Conservation (phyloP, 2,888 invertebrate genomes). For the Schizaphis graminum region DNA sequence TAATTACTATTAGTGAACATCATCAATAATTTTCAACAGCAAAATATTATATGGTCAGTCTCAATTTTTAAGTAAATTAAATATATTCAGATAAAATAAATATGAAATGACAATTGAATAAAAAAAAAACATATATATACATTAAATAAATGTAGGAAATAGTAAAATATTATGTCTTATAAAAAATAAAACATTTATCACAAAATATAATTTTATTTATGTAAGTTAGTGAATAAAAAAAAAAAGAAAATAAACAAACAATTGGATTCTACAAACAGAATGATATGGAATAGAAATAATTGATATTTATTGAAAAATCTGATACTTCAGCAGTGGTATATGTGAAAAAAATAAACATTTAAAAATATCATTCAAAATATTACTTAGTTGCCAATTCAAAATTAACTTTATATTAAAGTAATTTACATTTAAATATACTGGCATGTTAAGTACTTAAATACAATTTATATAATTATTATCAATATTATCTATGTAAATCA, state of each 20-base stretch:
- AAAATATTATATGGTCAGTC: conserved; percentile 27
- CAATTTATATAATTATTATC: not conserved
- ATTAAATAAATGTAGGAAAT: conserved; percentile 45
- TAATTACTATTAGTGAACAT: not conserved
- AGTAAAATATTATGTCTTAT: conserved; percentile 6
- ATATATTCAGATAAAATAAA: conserved; percentile 7
- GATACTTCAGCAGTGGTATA: not conserved
- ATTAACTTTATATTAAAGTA: not conserved
- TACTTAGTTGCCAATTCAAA: not conserved
- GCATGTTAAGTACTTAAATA: not conserved
- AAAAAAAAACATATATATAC: not conserved
- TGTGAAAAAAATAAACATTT: not conserved
- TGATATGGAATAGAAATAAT: not conserved
- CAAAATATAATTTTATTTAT: not conserved
- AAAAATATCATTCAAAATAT: not conserved
- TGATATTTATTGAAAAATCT: not conserved
- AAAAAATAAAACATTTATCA: conserved; percentile 31
- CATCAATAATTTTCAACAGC: not conserved
- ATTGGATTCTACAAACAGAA: not conserved
- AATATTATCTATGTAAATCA: not conserved
- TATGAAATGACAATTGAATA: conserved; percentile 8
- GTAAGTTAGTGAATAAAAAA: not conserved
- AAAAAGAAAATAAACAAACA: not conserved
- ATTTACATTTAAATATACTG: not conserved
- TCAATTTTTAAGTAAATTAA: conserved; percentile 39